These are phyloP conservation scores for Microcebus jonahi DNA, from an alignment of 2,113 vertebrate species.

Conservation along the genomic window DNA sequence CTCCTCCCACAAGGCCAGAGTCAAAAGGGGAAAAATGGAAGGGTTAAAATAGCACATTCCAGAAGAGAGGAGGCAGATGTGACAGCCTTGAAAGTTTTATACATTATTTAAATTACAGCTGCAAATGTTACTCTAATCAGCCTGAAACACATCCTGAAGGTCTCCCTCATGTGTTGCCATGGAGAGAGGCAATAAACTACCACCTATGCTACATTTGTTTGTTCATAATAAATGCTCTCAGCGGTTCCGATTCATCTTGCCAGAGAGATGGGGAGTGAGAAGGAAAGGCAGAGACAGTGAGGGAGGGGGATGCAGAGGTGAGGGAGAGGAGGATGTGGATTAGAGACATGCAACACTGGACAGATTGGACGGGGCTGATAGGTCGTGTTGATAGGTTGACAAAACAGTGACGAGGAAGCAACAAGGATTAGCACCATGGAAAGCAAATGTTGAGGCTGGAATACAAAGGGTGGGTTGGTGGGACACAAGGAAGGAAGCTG, in stretches of 20 bases:
- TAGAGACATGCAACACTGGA: conserved; percentile 42
- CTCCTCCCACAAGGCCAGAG: conserved; percentile 74
- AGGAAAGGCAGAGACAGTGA: conserved; percentile 4
- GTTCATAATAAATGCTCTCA: conserved; percentile 66
- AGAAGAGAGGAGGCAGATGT: conserved; percentile 68
- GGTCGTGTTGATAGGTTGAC: neutral
- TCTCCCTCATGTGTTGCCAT: conserved; percentile 65
- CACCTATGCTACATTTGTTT: conserved; percentile 54
- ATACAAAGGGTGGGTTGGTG: neutral
- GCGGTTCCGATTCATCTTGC: conserved; percentile 72
- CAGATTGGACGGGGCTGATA: neutral
- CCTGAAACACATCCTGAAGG: conserved; percentile 53
- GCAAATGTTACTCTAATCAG: conserved; percentile 67
- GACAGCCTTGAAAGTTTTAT: conserved; percentile 59
- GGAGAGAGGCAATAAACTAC: conserved; percentile 55
- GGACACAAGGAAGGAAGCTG: conserved; percentile 64
- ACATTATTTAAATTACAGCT: conserved; percentile 65
- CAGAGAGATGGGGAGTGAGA: conserved; percentile 70
- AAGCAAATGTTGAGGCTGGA: conserved; percentile 39
- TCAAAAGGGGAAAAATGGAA: conserved; percentile 78
- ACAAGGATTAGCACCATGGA: neutral
- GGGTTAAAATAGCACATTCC: conserved; percentile 72
- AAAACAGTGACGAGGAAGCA: conserved; percentile 32
- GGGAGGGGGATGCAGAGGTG: neutral
- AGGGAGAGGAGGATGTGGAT: neutral